Evolutionary conservation across 2,888 invertebrate genomes (phyloP), one percentile per base, ranked within the genome.

Genomic region (Apantesis nais): DNA sequence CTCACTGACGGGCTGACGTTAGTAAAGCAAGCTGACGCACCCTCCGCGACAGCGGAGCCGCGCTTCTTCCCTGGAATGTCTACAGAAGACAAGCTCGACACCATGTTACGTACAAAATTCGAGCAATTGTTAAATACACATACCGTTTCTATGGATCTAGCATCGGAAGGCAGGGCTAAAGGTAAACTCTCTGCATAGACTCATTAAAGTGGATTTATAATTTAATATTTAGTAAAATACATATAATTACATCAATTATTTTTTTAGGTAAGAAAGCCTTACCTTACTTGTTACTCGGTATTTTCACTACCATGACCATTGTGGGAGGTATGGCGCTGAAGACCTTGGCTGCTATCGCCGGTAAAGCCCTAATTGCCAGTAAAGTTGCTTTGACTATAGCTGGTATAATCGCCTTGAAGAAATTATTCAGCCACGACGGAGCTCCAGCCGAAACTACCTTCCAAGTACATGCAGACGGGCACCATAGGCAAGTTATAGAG

Each of bases 311-410:
- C 74, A 95, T 97, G 88, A 97, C 97, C 80, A 95, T 97, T 74
- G 96, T 97, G 62, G 97, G 96, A 75, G 97, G 97, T 1, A 92
- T 97, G 86, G 96, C 97, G 60, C 91, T 97, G 83, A 97, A 97
- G 90, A 96, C 96, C 39, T 90, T 97, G 77, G 97, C 97, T 69
- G 95, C 96, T 41, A 96, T 97, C 82, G 97, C 97, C 65, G 97
- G 96, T 64, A 97, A 97, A 88, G 97, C 97, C 52, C 93, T 97
- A 76, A 96, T 97, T 75, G 96, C 97, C 79, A 97, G 97, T 88
- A 97, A 97, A 88, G 96, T 97, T 65, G 97, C 97, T 2, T 89
- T 97, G 72, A 96, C 97, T 74, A 97, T 97, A 81, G 96, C 97
- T 74, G 96, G 97, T 69, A 96, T 97, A 72, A 96, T 97, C 81